Percentiles rank a stretch among this genome's conserved stretches.
phyloP scores from a whole-genome alignment of 35 echinoderm and acorn worm genomes.

The Ophiothrix spiculata region DNA sequence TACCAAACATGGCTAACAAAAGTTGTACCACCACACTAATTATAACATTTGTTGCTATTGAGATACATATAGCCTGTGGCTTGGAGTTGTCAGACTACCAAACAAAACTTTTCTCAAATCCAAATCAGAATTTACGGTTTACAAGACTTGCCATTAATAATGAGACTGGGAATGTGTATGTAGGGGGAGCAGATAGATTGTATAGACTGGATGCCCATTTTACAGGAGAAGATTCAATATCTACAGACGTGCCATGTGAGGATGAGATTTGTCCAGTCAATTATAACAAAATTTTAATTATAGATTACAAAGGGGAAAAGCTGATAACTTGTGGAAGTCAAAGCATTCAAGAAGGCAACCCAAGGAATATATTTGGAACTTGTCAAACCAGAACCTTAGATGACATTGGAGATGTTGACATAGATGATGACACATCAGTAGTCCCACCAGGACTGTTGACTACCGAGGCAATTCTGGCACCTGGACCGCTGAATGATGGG shows the following conservation, averaged over 20 bases:
- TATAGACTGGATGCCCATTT: neutral
- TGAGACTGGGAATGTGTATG: neutral
- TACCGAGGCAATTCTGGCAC: conserved; percentile 11
- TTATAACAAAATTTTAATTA: conserved; percentile 19
- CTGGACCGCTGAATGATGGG: neutral
- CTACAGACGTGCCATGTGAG: neutral
- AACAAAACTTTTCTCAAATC: neutral
- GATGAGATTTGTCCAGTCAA: neutral
- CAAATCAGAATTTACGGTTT: neutral
- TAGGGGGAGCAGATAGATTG: neutral
- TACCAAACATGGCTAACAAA: too few relatives aligned
- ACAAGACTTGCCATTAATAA: conserved; percentile 2
- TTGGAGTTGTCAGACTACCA: neutral
- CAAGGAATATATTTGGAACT: neutral
- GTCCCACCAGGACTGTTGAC: neutral
- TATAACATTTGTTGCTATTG: too few relatives aligned
- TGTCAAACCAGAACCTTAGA: neutral
- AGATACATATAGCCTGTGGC: too few relatives aligned
- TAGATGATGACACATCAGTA: neutral
- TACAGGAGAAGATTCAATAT: neutral
- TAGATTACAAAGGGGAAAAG: neutral
- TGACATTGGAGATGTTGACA: neutral
- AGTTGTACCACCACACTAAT: too few relatives aligned
- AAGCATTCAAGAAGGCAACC: neutral
- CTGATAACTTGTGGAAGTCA: conserved; percentile 27